Conservation (phyloP, 1,140 invertebrate genomes). For the Anoplolepis gracilipes region DNA sequence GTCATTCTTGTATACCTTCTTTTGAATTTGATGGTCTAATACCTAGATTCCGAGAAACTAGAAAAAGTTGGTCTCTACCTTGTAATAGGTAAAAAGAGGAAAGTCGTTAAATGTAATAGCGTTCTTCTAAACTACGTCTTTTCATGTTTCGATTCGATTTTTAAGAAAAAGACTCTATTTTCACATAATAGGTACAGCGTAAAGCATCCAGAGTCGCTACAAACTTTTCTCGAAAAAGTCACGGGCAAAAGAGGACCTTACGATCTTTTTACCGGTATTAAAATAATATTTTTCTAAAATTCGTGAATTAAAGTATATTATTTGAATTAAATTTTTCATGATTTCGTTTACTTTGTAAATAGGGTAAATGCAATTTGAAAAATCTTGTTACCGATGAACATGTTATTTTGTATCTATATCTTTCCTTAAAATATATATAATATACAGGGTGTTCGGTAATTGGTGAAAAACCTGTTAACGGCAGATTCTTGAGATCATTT, state of each 20-base stretch:
- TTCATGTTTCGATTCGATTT: background rate
- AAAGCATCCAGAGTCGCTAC: slow-evolving; percentile 29
- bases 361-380: no score
- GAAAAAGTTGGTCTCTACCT: slow-evolving; percentile 42
- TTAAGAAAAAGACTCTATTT: background rate
- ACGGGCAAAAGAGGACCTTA: slow-evolving; percentile 71
- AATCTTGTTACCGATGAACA: no score
- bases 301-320: background rate
- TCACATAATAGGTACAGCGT: slow-evolving; percentile 42
- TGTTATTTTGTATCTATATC: no score
- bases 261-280: slow-evolving; percentile 72
- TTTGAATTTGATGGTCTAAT: slow-evolving; percentile 70
- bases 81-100: slow-evolving; percentile 57
- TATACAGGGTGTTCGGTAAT: no score
- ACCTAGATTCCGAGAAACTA: slow-evolving; percentile 52
- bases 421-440: no score
- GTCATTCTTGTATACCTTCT: slow-evolving; percentile 45
- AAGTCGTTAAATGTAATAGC: background rate
- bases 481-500: no score
- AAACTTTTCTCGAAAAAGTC: slow-evolving; percentile 49
- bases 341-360: background rate
- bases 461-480: no score
- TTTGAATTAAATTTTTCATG: slow-evolving; percentile 16
- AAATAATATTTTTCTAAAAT: background rate
- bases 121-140: background rate